Evolutionary conservation across 2,797 vertebrate species (phyloP), one percentile per base, ranked within the genome.

Genomic region (Falco rusticolus): DNA sequence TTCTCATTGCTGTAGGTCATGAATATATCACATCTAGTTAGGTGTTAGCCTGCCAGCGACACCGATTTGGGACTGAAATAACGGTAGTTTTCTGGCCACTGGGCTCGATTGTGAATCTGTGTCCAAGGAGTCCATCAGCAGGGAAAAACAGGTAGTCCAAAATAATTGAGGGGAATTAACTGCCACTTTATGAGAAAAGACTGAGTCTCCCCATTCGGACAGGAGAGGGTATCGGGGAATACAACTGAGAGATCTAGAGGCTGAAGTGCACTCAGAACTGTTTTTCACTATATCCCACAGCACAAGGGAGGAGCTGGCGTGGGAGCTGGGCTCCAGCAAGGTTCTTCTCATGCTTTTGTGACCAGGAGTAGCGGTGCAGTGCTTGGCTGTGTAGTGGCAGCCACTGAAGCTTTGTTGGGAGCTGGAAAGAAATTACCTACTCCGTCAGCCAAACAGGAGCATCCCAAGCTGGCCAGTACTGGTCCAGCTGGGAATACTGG

Each of bases 201-300:
- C 11, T 47, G 50, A 8, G 50, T 13, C 31, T 50, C 26, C 25
- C 11, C 4, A 3, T 3, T 34, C 41, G 22, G 50, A 69, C 8
- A 60, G n/a, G 19, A n/a, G n/a, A 34, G 5, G 51, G 6, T 2
- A 2, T 7, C 14, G 29, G 28, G 26, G 7, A 72, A 48, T 48
- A 24, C 0, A 3, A 17, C 9, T 3, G 21, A 29, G 33, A 65
- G 21, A 37, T 41, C 24, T 37, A 63, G 70, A 26, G 50, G 37
- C 47, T 60, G 53, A 85, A 51, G 16, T 7, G 24, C 51, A 5
- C 37, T 54, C 16, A 8, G 31, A 39, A 70, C 34, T 57, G 14
- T 41, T 80, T 17, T 18, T 66, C 8, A 20, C 11, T 18, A 1
- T 2, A 3, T 43, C 16, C 15, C 0, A 1, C 63, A 72, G 68